A percentile compares a stretch with the other conserved stretches of the same genome.
Evolutionary conservation across 1,140 invertebrate genomes (phyloP).

Genomic region (Aphaenogaster floridana): DNA sequence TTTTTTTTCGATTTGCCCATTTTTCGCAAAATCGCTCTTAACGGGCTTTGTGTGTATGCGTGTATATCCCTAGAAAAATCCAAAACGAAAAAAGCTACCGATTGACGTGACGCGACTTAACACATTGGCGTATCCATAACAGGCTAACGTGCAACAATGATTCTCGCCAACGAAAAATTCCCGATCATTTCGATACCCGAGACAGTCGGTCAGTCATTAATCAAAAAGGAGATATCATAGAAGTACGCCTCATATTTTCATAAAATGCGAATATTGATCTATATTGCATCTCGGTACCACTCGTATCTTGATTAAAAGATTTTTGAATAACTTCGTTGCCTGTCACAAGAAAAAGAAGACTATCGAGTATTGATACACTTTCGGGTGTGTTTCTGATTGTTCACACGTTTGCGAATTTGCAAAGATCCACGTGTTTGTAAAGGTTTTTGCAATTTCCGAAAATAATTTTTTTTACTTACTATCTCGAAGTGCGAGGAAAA

Average conservation of each 20-base stretch:
- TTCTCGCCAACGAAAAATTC: neutral
- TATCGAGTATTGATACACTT: neutral
- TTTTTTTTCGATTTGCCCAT: neutral
- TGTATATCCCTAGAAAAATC: conserved; percentile 33
- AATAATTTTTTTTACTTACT: neutral
- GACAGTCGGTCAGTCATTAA: neutral
- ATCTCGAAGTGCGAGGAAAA: neutral
- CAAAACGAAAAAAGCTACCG: neutral
- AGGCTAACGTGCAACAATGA: conserved; percentile 5
- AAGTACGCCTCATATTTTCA: neutral
- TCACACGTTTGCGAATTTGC: neutral
- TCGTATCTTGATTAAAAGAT: neutral
- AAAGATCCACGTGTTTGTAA: neutral
- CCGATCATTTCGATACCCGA: neutral
- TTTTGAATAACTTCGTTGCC: neutral
- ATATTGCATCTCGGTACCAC: neutral
- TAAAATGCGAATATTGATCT: neutral
- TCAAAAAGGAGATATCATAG: neutral
- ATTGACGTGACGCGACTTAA: conserved; percentile 1
- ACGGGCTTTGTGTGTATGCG: neutral
- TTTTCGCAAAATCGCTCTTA: neutral
- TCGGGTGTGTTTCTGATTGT: neutral
- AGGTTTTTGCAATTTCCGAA: neutral
- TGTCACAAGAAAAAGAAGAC: neutral
- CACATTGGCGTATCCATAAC: conserved; percentile 20